phyloP scores from a whole-genome alignment of 2,888 invertebrate genomes.

The Drosophila anomalata region DNA sequence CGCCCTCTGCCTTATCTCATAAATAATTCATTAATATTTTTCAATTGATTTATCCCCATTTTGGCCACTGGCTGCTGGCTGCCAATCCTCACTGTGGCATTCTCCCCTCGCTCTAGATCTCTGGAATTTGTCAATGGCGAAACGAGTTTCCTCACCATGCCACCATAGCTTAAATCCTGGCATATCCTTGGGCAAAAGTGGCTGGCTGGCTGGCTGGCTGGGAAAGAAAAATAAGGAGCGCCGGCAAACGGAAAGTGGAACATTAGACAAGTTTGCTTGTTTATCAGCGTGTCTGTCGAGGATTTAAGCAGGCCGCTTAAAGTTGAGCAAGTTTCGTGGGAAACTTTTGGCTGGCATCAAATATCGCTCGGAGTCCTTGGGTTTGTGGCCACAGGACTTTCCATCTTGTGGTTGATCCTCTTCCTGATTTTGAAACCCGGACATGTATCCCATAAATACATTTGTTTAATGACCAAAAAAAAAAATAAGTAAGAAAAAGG shows the following conservation, averaged over 20 bases:
- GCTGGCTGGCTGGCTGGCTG: not conserved
- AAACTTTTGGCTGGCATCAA: constrained; percentile 6
- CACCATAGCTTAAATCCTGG: constrained; percentile 10
- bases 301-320: constrained; percentile 40
- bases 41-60: constrained; percentile 69
- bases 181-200: constrained; percentile 27
- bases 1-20: constrained; percentile 51
- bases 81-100: constrained; percentile 3
- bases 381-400: constrained; percentile 25
- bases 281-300: constrained; percentile 38
- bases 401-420: constrained; percentile 25
- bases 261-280: constrained; percentile 43
- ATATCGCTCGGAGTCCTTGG: constrained; percentile 2
- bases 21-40: constrained; percentile 74
- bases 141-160: constrained; percentile 42
- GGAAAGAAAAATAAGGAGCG: constrained; percentile 1
- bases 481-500: constrained; percentile 34
- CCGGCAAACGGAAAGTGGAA: constrained; percentile 35
- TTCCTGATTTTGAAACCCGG: constrained; percentile 17
- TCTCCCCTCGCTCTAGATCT: not conserved
- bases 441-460: constrained; percentile 52
- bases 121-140: constrained; percentile 52
- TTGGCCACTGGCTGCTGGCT: constrained; percentile 12
- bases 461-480: constrained; percentile 51
- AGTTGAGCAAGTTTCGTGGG: constrained; percentile 33